These are phyloP conservation scores for Muscina levida DNA, from an alignment of 2,888 invertebrate genomes.

Conservation along the genomic window DNA sequence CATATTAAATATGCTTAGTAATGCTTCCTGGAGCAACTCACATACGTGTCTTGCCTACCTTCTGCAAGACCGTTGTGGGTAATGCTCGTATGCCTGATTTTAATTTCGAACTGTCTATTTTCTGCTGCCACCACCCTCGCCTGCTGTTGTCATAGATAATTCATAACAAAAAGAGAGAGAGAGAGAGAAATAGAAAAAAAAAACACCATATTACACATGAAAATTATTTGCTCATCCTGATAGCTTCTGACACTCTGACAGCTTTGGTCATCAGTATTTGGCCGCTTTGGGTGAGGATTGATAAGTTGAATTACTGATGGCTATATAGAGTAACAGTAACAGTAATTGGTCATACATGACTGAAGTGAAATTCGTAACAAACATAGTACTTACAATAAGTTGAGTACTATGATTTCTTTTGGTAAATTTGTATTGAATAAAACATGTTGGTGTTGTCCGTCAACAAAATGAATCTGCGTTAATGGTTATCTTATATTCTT, in stretches of 20 bases:
- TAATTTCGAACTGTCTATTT: slow-evolving; percentile 1
- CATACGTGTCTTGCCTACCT: not conserved
- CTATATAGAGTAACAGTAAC: too few species aligned
- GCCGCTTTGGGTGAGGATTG: too few species aligned
- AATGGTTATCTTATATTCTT: too few species aligned
- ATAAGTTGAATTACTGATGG: slow-evolving; percentile 7
- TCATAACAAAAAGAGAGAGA: too few species aligned
- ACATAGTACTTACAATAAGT: not conserved
- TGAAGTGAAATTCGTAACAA: not conserved
- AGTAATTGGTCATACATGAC: slow-evolving; percentile 27
- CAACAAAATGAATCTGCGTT: too few species aligned
- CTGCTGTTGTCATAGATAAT: too few species aligned
- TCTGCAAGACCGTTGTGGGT: too few species aligned
- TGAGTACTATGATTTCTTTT: not conserved
- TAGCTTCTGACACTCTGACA: not conserved
- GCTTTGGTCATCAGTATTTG: not conserved
- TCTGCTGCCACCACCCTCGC: too few species aligned
- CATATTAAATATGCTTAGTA: slow-evolving; percentile 27
- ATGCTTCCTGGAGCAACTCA: slow-evolving; percentile 23
- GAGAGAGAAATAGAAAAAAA: not conserved
- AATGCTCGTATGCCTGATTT: not conserved
- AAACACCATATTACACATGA: too few species aligned
- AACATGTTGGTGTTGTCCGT: not conserved
- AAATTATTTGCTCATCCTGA: too few species aligned
- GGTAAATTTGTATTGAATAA: not conserved